Base-by-base conservation (phyloP, 2,113 vertebrate species). In the Nothoprocta pentlandii region DNA sequence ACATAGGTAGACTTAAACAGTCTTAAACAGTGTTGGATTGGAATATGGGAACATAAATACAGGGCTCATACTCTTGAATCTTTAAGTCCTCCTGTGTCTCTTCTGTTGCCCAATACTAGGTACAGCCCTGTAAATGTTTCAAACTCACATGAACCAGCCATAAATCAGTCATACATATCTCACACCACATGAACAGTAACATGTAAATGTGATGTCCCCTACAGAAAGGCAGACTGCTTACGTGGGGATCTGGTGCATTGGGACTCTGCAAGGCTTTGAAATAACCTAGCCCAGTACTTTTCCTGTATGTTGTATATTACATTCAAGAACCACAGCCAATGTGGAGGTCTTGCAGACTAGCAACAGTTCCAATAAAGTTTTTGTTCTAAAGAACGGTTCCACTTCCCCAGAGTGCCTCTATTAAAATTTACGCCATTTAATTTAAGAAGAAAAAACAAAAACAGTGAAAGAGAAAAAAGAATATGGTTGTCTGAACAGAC, bases 311-410 rank as follows among this genome's bases (percentile, higher is more conserved):
- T 76, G 66, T 22, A 51, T 5, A 4, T 61, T 79, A 75, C 11
- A 14, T 15, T 44, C 41, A 63, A 36, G 13, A 56, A 56, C 28
- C 63, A 44, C 68, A 89, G 62, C 36, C 14, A 34, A n/a, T 17
- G 4, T 84, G 21, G 5, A 6, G 4, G 14, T 76, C 53, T 80
- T 67, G 15, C 36, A 17, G 46, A 14, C 3, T 42, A 49, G 62
- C 46, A 83, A 47, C n/a, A 1, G 1, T 47, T 71, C 17, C 13
- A 54, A 54, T 14, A 54, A 28, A 63, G 28, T 12, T 79, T 41
- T 53, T 3, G 3, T 53, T 70, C 58, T 25, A n/a, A 80, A 63
- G 17, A 67, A 22, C 49, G 0, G 0, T 75, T 76, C 6, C 44
- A 28, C 26, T 90, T 51, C 39, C 26, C 14, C 41, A n/a, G 10